A percentile compares a stretch with the other conserved stretches of the same genome.
phyloP scores from a whole-genome alignment of 2,797 vertebrate genomes.

The Sebastes miniatus region DNA sequence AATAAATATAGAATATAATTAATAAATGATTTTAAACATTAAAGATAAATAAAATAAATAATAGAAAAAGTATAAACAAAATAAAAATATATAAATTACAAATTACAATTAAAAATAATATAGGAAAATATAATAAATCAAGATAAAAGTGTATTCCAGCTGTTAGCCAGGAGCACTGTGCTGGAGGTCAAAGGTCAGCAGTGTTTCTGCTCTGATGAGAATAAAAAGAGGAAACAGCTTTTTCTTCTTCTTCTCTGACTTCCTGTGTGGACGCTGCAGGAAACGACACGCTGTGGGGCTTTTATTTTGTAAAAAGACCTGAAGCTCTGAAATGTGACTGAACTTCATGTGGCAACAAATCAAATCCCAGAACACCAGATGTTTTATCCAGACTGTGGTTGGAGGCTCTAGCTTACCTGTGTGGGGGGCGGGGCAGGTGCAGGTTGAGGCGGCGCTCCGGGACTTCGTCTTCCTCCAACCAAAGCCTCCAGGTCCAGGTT shows the following conservation, averaged over 20 bases:
- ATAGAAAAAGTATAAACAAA: background rate
- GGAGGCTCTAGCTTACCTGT: constrained; percentile 32
- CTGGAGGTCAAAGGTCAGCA: constrained; percentile 12
- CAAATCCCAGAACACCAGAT: background rate
- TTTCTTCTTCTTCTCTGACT: background rate
- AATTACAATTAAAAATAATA: background rate
- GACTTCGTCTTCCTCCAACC: constrained; percentile 18
- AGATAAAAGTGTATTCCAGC: background rate
- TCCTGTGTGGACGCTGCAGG: constrained; percentile 40
- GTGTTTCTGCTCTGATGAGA: constrained; percentile 3
- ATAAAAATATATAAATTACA: background rate
- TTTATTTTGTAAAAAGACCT: constrained; percentile 36
- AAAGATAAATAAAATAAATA: background rate
- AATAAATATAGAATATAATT: background rate
- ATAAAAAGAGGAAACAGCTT: constrained; percentile 43
- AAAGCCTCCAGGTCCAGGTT: constrained; percentile 70
- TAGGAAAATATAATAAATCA: background rate
- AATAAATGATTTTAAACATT: background rate
- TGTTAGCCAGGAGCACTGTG: background rate
- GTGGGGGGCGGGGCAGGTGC: background rate
- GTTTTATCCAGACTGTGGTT: background rate
- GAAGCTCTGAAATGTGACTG: background rate
- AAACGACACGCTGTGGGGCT: constrained; percentile 13
- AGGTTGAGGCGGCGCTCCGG: background rate
- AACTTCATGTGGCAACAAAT: background rate